Conservation (phyloP, 2,113 vertebrate species). For the Suricata suricatta region DNA sequence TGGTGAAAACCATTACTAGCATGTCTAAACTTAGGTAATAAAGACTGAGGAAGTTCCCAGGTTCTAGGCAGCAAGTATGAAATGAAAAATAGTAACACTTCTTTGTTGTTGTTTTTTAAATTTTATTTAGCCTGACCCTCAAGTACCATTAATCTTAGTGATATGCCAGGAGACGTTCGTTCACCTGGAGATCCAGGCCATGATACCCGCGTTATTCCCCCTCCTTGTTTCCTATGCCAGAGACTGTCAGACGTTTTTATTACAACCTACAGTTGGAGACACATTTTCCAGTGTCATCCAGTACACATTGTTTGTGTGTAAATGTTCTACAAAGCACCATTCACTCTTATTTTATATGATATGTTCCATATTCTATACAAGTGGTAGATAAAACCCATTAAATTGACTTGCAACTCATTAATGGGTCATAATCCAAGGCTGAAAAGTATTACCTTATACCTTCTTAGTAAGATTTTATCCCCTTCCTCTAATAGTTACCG, state of each 20-base stretch:
- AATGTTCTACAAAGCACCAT: background rate
- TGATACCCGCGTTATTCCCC: background rate
- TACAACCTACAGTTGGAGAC: background rate
- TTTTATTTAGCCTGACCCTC: background rate
- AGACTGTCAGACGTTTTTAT: background rate
- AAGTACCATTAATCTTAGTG: background rate
- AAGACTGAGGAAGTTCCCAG: background rate
- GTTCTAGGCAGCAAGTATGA: background rate
- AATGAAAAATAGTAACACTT: background rate
- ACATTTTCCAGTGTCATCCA: background rate
- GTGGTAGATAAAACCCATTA: background rate
- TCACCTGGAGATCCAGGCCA: rapidly evolving
- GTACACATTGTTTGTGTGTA: background rate
- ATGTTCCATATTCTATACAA: background rate
- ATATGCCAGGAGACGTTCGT: background rate
- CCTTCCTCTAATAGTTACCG: background rate
- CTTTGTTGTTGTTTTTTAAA: background rate
- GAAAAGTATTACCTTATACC: background rate
- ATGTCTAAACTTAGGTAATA: background rate
- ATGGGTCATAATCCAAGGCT: background rate
- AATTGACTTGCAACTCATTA: background rate
- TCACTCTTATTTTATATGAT: background rate
- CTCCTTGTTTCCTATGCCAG: background rate
- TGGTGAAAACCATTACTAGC: background rate
- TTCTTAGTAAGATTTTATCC: background rate